Evolutionary conservation across 2,888 invertebrate genomes (phyloP).

Genomic region (Noctua janthina): DNA sequence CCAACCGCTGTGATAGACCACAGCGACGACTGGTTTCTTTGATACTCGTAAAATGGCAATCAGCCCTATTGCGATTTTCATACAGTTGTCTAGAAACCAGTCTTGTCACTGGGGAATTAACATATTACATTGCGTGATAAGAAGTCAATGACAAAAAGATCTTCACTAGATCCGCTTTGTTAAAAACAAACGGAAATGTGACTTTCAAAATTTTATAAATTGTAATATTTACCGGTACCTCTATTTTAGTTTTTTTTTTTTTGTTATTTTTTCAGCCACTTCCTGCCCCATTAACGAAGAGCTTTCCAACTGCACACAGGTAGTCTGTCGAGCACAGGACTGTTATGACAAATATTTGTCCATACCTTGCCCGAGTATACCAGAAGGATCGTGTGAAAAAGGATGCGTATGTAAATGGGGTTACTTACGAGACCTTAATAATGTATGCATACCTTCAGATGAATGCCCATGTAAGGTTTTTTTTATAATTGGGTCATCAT

Average conservation of each 20-base stretch:
- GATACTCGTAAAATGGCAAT: too few species aligned
- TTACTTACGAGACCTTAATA: conserved; percentile 7
- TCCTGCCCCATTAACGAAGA: conserved; percentile 12
- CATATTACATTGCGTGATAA: not conserved
- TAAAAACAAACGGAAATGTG: not conserved
- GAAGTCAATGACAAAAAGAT: not conserved
- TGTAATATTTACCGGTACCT: not conserved
- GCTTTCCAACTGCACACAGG: conserved; percentile 45
- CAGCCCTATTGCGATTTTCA: not conserved
- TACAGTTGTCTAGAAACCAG: not conserved
- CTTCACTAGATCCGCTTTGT: not conserved
- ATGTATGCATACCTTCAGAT: conserved; percentile 17
- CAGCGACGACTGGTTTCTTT: too few species aligned
- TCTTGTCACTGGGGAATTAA: not conserved
- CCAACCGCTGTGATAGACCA: too few species aligned
- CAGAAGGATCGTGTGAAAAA: not conserved
- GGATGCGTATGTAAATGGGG: conserved; percentile 26
- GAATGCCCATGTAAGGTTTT: conserved; percentile 14
- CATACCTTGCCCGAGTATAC: conserved; percentile 3
- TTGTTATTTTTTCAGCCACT: not conserved
- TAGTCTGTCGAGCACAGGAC: conserved; percentile 30
- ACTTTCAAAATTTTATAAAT: not conserved
- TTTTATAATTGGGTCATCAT: too few species aligned
- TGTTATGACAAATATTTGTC: conserved; percentile 17
- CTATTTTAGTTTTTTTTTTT: not conserved